These are phyloP conservation scores for Gambusia affinis DNA, from an alignment of 2,113 vertebrate species.

Conservation along the genomic window DNA sequence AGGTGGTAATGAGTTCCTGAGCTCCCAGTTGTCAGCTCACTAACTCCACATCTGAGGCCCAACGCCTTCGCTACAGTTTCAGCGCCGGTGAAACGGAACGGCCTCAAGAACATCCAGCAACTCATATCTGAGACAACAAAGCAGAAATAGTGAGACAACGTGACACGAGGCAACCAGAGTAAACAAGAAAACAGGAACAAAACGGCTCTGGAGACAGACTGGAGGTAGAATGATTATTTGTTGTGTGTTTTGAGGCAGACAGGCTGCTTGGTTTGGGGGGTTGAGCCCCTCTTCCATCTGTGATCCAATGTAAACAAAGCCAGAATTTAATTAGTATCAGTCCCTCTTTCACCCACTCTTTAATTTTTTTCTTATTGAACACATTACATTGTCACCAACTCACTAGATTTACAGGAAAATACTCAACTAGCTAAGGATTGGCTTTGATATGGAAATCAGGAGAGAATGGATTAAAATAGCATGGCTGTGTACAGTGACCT, in stretches of 20 bases:
- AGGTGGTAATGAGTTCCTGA: constrained; percentile 64
- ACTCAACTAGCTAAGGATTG: neutral
- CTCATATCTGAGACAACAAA: neutral
- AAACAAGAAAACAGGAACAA: neutral
- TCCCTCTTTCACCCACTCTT: constrained; percentile 57
- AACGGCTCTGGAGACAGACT: constrained; percentile 1
- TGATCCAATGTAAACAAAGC: constrained; percentile 51
- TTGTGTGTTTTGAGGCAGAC: constrained; percentile 46
- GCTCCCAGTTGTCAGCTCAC: constrained; percentile 47
- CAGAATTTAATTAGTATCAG: constrained; percentile 70
- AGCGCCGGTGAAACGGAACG: constrained; percentile 13
- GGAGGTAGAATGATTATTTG: constrained; percentile 27
- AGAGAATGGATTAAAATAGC: neutral
- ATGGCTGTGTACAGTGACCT: neutral
- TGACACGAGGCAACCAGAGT: neutral
- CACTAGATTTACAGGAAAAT: constrained; percentile 5
- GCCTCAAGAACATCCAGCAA: neutral
- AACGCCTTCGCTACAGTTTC: constrained; percentile 18
- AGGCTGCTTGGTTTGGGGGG: constrained; percentile 47
- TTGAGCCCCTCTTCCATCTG: constrained; percentile 43
- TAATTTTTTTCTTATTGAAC: constrained; percentile 8
- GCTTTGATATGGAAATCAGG: neutral
- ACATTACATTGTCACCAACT: constrained; percentile 6
- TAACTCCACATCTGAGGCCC: constrained; percentile 37
- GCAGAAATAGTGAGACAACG: constrained; percentile 7